phyloP scores from a whole-genome alignment of 2,888 invertebrate genomes.

The Prenolepis imparis region DNA sequence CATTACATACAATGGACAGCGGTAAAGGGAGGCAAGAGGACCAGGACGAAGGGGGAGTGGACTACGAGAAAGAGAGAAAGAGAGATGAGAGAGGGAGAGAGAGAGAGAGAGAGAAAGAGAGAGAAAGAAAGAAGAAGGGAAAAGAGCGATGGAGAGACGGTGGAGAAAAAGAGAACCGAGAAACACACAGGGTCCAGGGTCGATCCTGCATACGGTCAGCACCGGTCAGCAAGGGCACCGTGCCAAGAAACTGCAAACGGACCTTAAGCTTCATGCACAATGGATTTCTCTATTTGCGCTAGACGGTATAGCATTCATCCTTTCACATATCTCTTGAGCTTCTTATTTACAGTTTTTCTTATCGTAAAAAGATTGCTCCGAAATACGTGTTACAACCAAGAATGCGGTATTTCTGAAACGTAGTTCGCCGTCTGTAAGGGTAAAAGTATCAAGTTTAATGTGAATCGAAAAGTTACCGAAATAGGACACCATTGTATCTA shows the following conservation, averaged over 20 bases:
- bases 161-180: slow-evolving; percentile 68
- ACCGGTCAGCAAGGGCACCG: slow-evolving; percentile 78
- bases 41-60: not conserved
- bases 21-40: slow-evolving; percentile 17
- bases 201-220: slow-evolving; percentile 78
- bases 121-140: slow-evolving; percentile 37
- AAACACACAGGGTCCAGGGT: slow-evolving; percentile 72
- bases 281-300: slow-evolving; percentile 20
- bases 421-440: too few relatives aligned
- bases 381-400: not conserved
- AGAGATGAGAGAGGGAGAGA: slow-evolving; percentile 22
- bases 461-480: not conserved
- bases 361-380: not conserved
- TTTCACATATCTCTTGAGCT: not conserved
- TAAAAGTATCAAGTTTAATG: not conserved
- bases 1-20: slow-evolving; percentile 58
- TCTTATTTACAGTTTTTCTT: not conserved
- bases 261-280: slow-evolving; percentile 70
- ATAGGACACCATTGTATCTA: too few relatives aligned
- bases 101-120: slow-evolving; percentile 14
- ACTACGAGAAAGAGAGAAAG: too few relatives aligned
- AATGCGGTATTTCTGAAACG: not conserved
- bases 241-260: slow-evolving; percentile 73
- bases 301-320: slow-evolving; percentile 32
- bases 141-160: slow-evolving; percentile 17